These are phyloP conservation scores for Chaetura pelagica DNA, from an alignment of 2,113 vertebrate species.

Conservation along the genomic window DNA sequence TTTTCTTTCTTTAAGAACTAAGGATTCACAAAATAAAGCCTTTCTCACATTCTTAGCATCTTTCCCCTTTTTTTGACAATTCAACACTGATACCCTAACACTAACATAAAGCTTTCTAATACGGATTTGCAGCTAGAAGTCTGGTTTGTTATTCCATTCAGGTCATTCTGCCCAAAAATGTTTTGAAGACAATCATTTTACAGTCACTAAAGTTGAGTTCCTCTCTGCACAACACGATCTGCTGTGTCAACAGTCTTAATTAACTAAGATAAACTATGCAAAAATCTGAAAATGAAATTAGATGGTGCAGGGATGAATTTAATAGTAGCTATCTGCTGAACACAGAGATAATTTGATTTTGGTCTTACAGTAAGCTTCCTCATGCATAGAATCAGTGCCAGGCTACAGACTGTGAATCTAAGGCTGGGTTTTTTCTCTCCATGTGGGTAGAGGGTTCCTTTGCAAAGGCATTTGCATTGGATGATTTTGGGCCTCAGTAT, in stretches of 20 bases:
- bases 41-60: background rate
- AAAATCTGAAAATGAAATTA: constrained; percentile 28
- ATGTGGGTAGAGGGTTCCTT: background rate
- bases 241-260: constrained; percentile 7
- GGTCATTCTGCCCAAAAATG: background rate
- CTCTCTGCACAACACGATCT: background rate
- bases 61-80: background rate
- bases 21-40: background rate
- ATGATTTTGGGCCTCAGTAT: background rate
- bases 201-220: background rate
- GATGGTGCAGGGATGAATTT: background rate
- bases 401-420: background rate
- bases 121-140: background rate
- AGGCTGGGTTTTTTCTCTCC: background rate
- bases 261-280: constrained; percentile 26
- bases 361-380: constrained; percentile 6
- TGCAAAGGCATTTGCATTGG: background rate
- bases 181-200: constrained; percentile 21
- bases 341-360: constrained; percentile 20
- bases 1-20: background rate
- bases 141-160: background rate
- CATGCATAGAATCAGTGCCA: background rate
- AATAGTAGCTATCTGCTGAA: background rate
- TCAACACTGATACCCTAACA: background rate
- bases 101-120: background rate